Conservation (phyloP, 2,113 vertebrate species). For the Cynocephalus volans region DNA sequence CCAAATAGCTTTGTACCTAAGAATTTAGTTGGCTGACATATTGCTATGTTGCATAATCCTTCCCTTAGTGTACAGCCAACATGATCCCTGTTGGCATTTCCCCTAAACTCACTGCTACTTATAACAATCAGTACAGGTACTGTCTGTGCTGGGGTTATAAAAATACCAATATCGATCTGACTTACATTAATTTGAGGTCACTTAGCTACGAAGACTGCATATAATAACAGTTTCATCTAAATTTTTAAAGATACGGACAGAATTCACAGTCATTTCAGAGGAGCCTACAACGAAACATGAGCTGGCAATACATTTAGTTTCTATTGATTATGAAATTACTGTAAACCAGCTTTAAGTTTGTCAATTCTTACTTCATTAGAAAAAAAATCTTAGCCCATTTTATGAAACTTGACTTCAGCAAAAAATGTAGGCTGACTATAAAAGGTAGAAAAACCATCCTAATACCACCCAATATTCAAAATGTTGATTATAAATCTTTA, state of each 20-base stretch:
- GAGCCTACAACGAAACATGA: not conserved
- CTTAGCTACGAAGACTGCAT: not conserved
- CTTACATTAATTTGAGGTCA: not conserved
- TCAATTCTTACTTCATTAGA: constrained; percentile 11
- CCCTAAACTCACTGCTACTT: not conserved
- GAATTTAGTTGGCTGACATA: not conserved
- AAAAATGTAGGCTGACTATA: constrained; percentile 41
- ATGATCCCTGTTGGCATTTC: not conserved
- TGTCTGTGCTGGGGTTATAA: not conserved
- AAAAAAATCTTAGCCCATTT: not conserved
- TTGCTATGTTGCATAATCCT: not conserved
- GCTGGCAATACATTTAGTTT: not conserved
- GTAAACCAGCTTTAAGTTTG: not conserved
- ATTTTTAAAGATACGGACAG: not conserved
- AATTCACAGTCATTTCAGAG: constrained; percentile 10
- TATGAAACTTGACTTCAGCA: constrained; percentile 44
- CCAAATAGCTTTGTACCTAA: not conserved
- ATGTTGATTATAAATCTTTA: not conserved
- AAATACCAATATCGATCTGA: not conserved
- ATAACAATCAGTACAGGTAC: not conserved
- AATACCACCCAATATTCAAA: not conserved
- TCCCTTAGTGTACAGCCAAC: not conserved
- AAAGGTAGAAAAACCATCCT: constrained; percentile 35
- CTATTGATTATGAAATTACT: constrained; percentile 19
- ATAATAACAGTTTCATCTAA: not conserved